Conservation (phyloP, 2,888 invertebrate species). For the Stenolophus ochropezus region DNA sequence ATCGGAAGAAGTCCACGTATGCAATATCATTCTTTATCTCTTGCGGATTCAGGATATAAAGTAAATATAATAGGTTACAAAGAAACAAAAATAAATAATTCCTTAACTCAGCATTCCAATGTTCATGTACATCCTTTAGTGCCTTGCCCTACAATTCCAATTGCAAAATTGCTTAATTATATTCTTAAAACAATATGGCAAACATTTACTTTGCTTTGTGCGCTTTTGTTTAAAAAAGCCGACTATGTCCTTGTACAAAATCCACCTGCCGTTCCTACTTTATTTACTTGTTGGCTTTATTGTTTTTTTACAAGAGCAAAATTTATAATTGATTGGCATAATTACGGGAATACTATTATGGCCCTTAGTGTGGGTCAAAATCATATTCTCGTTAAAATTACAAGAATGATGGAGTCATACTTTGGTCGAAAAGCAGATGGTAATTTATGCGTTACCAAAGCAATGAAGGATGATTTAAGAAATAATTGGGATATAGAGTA, state of each 20-base stretch:
- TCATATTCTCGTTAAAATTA: conserved; percentile 80
- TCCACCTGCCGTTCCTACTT: conserved; percentile 95
- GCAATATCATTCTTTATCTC: conserved; percentile 96
- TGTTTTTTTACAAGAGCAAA: conserved; percentile 80
- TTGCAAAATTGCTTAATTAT: conserved; percentile 84
- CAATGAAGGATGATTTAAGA: conserved; percentile 90
- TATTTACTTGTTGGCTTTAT: conserved; percentile 90
- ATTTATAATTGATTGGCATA: conserved; percentile 98
- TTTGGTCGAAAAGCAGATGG: conserved; percentile 85
- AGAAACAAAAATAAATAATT: conserved; percentile 75
- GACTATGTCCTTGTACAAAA: conserved; percentile 90
- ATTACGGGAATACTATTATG: conserved; percentile 96
- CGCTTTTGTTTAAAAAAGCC: conserved; percentile 82
- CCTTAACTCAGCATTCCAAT: conserved; percentile 72
- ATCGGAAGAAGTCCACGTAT: conserved; percentile 98
- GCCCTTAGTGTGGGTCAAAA: conserved; percentile 78
- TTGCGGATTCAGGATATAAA: conserved; percentile 85
- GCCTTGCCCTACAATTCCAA: conserved; percentile 77
- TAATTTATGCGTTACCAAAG: conserved; percentile 95
- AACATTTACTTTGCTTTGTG: conserved; percentile 81
- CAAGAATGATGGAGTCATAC: conserved; percentile 82
- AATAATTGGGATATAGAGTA: conserved; percentile 86
- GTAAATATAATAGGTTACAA: conserved; percentile 92
- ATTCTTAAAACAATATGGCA: conserved; percentile 92
- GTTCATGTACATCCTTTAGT: conserved; percentile 79